Base-by-base conservation (phyloP, 2,888 invertebrate species). In the Osmoderma eremita region DNA sequence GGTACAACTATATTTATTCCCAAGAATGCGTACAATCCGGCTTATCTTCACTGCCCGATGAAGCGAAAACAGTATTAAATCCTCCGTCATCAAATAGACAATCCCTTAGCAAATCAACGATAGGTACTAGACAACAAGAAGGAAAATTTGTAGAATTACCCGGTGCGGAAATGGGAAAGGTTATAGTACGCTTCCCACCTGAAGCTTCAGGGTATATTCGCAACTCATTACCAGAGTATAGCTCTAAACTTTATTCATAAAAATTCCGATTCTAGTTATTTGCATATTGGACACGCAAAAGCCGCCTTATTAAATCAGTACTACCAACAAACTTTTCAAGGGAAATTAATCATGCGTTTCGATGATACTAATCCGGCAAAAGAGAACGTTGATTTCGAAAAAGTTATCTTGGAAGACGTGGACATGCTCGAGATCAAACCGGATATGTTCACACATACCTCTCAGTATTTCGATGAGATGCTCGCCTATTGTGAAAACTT, bases 291-390 rank as follows among this genome's bases (percentile, higher is more conserved):
- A 0, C 99, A 99, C 83, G 99, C 99, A 0, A 99, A 99, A 82
- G 99, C 99, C 5, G 99, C 98, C 15, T 86, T 99, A 0, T 85
- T 99, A 12, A 99, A 99, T 84, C 98, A 98, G 80, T 95, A 98
- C 83, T 99, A 99, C 78, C 95, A 97, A 73, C 88, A 91, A 76
- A 87, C 90, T 0, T 99, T 97, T 82, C 85, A 98, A 77, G 99
- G 99, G 0, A 93, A 92, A 79, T 87, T 99, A 0, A 93, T 99
- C 69, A 96, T 99, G 97, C 88, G 99, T 72, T 99, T 99, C 81
- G 99, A 99, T 83, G 99, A 99, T 81, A 99, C 99, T 3, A 99
- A 99, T 84, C 99, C 99, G 3, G 98, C 97, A 12, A 99, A 99
- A 80, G 99, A 99, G 80, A 95, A 96, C 76, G 92, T 91, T 0